phyloP scores from a whole-genome alignment of 2,888 invertebrate species.

The Petrolisthes cinctipes region DNA sequence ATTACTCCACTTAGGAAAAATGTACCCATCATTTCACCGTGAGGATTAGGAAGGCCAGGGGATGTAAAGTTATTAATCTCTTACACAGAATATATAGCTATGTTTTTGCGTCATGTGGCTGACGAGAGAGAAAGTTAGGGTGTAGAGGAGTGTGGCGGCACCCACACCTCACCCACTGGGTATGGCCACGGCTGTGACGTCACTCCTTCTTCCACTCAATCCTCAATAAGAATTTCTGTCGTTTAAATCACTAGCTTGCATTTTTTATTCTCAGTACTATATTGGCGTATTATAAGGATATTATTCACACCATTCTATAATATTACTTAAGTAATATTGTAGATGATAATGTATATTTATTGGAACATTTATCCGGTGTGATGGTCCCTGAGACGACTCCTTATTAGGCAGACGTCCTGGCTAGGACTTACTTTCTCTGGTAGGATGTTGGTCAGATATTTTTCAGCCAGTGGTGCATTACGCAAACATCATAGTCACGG shows the following conservation, averaged over 20 bases:
- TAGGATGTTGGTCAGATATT: slow-evolving; percentile 42
- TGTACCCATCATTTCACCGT: background rate
- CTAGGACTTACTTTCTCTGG: slow-evolving; percentile 47
- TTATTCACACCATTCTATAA: background rate
- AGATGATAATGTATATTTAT: slow-evolving; percentile 1
- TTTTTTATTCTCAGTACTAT: background rate
- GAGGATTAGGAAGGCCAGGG: background rate
- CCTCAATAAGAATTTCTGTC: slow-evolving; percentile 5
- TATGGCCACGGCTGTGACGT: slow-evolving; percentile 34
- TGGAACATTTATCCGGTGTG: slow-evolving; percentile 39
- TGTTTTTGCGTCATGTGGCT: slow-evolving; percentile 5
- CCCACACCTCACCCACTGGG: slow-evolving; percentile 25
- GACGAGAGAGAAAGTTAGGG: slow-evolving; percentile 18
- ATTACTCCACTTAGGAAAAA: background rate
- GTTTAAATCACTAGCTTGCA: background rate
- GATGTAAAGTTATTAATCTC: background rate
- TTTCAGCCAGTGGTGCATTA: slow-evolving; percentile 34
- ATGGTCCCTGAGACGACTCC: slow-evolving; percentile 34
- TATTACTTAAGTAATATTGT: background rate
- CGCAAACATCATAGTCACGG: slow-evolving; percentile 40
- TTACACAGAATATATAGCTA: background rate
- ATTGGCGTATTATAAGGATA: background rate
- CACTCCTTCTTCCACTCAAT: slow-evolving; percentile 11
- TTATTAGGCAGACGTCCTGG: slow-evolving; percentile 41
- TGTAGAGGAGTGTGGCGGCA: slow-evolving; percentile 16